These are phyloP conservation scores for Sinocyclocheilus anophthalmus DNA, from an alignment of 2,113 vertebrate genomes.

Conservation along the genomic window DNA sequence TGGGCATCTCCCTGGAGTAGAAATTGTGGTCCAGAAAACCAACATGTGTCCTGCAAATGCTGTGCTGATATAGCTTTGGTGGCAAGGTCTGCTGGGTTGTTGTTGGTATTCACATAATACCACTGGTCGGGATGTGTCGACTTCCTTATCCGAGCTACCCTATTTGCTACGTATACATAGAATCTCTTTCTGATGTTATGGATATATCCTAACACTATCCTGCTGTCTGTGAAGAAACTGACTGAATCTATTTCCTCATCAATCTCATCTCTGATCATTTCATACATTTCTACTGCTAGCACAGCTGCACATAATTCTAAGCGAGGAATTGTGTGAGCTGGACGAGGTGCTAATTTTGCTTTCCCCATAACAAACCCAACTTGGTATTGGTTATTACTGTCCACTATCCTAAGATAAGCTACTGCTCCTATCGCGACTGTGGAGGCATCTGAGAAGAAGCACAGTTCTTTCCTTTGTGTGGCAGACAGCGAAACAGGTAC, in stretches of 20 bases:
- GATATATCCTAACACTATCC: slow-evolving; percentile 32
- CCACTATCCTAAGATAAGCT: too few relatives aligned
- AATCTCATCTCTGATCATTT: slow-evolving; percentile 16
- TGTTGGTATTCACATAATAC: slow-evolving; percentile 2
- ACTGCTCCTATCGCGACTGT: too few relatives aligned
- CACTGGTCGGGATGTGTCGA: slow-evolving; percentile 39
- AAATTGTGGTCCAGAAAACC: slow-evolving; percentile 27
- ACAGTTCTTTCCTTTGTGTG: too few relatives aligned
- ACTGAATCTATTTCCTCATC: background rate
- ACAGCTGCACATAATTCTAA: slow-evolving; percentile 42
- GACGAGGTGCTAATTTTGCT: slow-evolving; percentile 41
- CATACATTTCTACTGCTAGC: slow-evolving; percentile 45
- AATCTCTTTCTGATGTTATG: slow-evolving; percentile 11
- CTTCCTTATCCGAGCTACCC: slow-evolving; percentile 27
- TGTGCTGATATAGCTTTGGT: background rate
- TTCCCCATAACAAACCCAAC: too few relatives aligned
- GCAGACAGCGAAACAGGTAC: too few relatives aligned
- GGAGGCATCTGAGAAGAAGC: too few relatives aligned
- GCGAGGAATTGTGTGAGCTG: slow-evolving; percentile 30
- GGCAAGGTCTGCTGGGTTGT: slow-evolving; percentile 35
- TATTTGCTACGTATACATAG: slow-evolving; percentile 37
- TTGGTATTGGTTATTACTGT: too few relatives aligned
- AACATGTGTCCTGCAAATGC: background rate
- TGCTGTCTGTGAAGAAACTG: slow-evolving; percentile 26
- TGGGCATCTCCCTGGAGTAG: slow-evolving; percentile 1